These are phyloP conservation scores for Hirtodrosophila cameraria DNA, from an alignment of 2,888 invertebrate genomes.

Conservation along the genomic window DNA sequence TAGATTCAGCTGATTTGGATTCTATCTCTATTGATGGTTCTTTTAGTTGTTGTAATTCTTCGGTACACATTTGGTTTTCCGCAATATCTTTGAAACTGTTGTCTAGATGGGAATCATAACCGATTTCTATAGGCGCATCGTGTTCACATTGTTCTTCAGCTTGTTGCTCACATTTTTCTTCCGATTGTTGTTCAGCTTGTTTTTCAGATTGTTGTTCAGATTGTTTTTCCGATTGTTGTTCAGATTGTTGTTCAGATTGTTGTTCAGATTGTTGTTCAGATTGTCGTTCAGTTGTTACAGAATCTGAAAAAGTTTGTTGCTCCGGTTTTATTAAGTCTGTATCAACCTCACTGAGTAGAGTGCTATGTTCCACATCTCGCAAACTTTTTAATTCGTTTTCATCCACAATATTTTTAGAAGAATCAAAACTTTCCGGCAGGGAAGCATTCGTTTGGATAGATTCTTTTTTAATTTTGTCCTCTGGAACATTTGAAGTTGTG, in stretches of 20 bases:
- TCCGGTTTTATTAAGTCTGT: not conserved
- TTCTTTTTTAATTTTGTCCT: not conserved
- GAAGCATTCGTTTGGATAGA: not conserved
- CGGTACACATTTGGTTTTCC: not conserved
- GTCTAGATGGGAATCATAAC: too few species aligned
- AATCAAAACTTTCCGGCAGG: not conserved
- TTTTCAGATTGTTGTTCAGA: too few species aligned
- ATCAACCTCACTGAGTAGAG: not conserved
- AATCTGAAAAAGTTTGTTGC: not conserved
- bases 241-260: too few species aligned
- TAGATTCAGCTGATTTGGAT: not conserved
- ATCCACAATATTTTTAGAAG: not conserved
- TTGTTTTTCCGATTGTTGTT: too few species aligned
- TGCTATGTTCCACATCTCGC: not conserved
- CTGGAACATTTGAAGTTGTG: not conserved
- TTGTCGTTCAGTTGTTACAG: too few species aligned
- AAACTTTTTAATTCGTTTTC: not conserved
- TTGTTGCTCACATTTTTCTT: too few species aligned
- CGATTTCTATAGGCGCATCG: too few species aligned
- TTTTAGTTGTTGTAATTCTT: not conserved
- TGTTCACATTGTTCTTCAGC: too few species aligned
- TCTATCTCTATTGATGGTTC: not conserved
- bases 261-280: too few species aligned
- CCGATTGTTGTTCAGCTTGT: too few species aligned
- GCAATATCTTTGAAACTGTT: too few species aligned